These are phyloP conservation scores for Paramormyrops kingsleyae DNA, from an alignment of 2,113 vertebrate genomes.

Conservation along the genomic window DNA sequence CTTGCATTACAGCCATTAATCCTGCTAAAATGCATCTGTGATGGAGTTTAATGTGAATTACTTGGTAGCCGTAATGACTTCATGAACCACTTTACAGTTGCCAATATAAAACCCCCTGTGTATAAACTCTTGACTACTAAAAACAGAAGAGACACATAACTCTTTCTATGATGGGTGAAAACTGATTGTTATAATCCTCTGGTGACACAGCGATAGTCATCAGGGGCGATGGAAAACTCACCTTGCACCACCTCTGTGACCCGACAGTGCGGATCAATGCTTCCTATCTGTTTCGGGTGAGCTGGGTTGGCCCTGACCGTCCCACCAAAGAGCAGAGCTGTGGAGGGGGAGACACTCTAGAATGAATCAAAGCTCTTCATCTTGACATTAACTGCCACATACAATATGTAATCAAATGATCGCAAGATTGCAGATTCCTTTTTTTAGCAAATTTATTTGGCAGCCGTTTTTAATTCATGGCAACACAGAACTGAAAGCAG, in stretches of 20 bases:
- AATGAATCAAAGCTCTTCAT: background rate
- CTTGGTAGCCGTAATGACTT: background rate
- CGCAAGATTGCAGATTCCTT: background rate
- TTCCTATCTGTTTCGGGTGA: slow-evolving; percentile 93
- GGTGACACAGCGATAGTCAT: background rate
- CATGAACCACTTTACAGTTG: background rate
- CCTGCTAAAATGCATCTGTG: background rate
- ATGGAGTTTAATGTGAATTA: background rate
- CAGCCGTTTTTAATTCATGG: background rate
- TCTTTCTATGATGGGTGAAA: background rate
- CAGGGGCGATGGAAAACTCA: slow-evolving; percentile 39
- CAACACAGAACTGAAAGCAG: background rate
- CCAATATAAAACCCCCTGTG: background rate
- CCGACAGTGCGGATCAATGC: slow-evolving; percentile 83
- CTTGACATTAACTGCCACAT: background rate
- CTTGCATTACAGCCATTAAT: background rate
- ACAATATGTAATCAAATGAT: background rate
- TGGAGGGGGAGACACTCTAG: background rate
- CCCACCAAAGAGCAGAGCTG: slow-evolving; percentile 89
- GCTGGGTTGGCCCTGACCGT: slow-evolving; percentile 80
- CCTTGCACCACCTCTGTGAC: slow-evolving; percentile 88
- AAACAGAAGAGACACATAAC: background rate
- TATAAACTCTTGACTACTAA: background rate
- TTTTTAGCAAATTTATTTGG: background rate
- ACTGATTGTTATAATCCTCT: background rate